Evolutionary conservation across 2,888 invertebrate genomes (phyloP).

Genomic region (Heliconius cydno): DNA sequence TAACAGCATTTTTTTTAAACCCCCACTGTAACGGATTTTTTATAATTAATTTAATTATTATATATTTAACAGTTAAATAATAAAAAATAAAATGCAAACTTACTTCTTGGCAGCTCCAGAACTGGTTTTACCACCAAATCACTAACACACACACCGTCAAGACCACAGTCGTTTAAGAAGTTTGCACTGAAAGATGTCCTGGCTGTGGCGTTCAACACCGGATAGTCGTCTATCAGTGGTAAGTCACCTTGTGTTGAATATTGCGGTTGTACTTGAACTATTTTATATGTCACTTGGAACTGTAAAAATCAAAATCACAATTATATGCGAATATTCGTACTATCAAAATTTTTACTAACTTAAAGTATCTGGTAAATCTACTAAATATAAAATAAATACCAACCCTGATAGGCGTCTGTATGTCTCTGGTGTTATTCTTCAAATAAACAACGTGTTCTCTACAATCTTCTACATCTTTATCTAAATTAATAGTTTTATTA

Average conservation of each 20-base stretch:
- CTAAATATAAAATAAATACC: slow-evolving; percentile 44
- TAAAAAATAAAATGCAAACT: slow-evolving; percentile 42
- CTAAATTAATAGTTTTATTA: slow-evolving; percentile 85
- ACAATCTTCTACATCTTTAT: slow-evolving; percentile 86
- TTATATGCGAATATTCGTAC: not conserved
- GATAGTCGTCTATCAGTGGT: slow-evolving; percentile 89
- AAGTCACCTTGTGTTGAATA: slow-evolving; percentile 81
- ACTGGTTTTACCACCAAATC: slow-evolving; percentile 87
- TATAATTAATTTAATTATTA: too few species aligned
- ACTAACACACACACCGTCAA: slow-evolving; percentile 93
- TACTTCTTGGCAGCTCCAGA: slow-evolving; percentile 84
- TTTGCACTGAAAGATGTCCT: slow-evolving; percentile 91
- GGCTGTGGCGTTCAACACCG: slow-evolving; percentile 95
- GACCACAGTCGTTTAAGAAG: slow-evolving; percentile 96
- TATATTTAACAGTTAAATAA: not conserved
- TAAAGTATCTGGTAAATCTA: not conserved
- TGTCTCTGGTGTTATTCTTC: slow-evolving; percentile 93
- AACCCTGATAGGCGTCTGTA: slow-evolving; percentile 92
- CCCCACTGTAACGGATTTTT: too few species aligned
- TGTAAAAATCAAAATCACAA: slow-evolving; percentile 54
- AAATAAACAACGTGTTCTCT: slow-evolving; percentile 92
- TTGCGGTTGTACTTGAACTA: slow-evolving; percentile 87
- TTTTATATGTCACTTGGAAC: slow-evolving; percentile 92
- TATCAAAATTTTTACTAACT: not conserved
- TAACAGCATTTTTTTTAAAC: not conserved